These are phyloP conservation scores for Pogoniulus pusillus DNA, from an alignment of 2,797 vertebrate species.

Conservation along the genomic window DNA sequence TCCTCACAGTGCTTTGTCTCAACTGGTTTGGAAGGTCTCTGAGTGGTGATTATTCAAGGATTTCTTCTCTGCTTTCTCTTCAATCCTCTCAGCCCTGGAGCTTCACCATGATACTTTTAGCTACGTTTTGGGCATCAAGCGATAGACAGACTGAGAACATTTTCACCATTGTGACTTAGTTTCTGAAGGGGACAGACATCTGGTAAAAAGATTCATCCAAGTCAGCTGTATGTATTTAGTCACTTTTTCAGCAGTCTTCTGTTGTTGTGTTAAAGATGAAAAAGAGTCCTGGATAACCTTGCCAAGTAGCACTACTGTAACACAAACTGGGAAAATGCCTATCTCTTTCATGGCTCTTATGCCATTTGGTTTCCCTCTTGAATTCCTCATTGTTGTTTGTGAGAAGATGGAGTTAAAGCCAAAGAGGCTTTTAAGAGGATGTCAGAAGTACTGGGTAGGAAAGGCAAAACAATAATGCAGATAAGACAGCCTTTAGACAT, in stretches of 20 bases:
- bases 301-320: not conserved
- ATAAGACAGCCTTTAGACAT: not conserved
- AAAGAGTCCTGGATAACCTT: not conserved
- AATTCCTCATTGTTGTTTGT: not conserved
- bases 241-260: not conserved
- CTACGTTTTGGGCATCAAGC: not conserved
- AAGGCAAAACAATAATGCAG: not conserved
- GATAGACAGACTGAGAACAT: not conserved
- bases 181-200: slow-evolving; percentile 30
- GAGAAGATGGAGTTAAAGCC: slow-evolving; percentile 3
- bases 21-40: slow-evolving; percentile 14
- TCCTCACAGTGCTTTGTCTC: not conserved
- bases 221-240: not conserved
- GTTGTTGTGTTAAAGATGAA: not conserved
- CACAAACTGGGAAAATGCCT: not conserved
- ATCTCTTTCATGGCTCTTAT: not conserved
- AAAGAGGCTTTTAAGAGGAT: not conserved
- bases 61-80: not conserved
- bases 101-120: not conserved
- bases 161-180: not conserved
- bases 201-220: not conserved
- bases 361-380: slow-evolving; percentile 29
- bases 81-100: not conserved
- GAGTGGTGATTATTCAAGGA: not conserved
- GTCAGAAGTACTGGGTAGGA: not conserved